phyloP scores from a whole-genome alignment of 2,797 vertebrate species.

The Ctenopoma kingsleyae region DNA sequence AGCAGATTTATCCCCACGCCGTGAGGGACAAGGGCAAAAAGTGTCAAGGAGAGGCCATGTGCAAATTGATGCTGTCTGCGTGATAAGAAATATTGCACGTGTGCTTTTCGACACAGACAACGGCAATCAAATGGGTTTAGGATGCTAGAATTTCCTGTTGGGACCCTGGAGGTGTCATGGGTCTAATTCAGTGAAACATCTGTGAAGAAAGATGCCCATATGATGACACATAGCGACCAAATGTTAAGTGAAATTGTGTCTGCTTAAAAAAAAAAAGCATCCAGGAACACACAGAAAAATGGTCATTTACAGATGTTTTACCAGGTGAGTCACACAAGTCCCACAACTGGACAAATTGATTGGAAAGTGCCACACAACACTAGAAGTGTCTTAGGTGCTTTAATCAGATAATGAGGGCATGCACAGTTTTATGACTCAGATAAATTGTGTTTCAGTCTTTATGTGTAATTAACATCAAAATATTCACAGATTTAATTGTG shows the following conservation, averaged over 20 bases:
- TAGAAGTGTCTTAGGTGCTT: too few species aligned
- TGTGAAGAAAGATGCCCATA: constrained; percentile 33
- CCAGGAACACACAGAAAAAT: not conserved
- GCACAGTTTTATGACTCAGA: constrained; percentile 45
- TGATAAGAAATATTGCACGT: constrained; percentile 55
- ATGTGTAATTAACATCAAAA: constrained; percentile 30
- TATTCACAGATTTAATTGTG: constrained; percentile 30
- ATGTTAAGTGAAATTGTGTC: not conserved
- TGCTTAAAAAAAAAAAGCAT: not conserved
- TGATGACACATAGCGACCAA: constrained; percentile 24
- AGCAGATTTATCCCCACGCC: constrained; percentile 52
- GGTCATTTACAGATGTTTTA: not conserved
- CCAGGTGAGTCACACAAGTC: constrained; percentile 28
- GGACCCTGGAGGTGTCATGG: constrained; percentile 28
- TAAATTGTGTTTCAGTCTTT: constrained; percentile 42
- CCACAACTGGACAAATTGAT: constrained; percentile 36
- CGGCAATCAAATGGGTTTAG: constrained; percentile 45
- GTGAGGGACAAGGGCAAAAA: constrained; percentile 30
- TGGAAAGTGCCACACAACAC: constrained; percentile 13
- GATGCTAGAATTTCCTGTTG: constrained; percentile 63
- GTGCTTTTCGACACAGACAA: constrained; percentile 43
- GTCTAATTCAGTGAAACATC: constrained; percentile 42
- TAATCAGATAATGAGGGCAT: constrained; percentile 58
- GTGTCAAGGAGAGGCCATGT: constrained; percentile 47
- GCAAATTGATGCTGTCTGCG: constrained; percentile 57